A percentile compares a stretch with the other conserved stretches of the same genome.
phyloP scores from a whole-genome alignment of 2,797 vertebrate genomes.

The Clarias platycephalus region DNA sequence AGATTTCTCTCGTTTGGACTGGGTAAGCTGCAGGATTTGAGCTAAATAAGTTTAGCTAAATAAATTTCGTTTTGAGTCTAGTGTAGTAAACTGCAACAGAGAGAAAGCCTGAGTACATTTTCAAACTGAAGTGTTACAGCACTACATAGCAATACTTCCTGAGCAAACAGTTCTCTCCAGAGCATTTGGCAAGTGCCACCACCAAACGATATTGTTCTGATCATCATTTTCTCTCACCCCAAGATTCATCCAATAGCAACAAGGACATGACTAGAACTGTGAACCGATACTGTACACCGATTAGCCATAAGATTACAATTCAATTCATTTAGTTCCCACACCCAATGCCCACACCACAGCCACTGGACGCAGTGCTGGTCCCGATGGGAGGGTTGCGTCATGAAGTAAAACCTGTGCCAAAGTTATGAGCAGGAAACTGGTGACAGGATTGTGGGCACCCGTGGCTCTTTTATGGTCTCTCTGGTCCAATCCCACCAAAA shows the following conservation, averaged over 20 bases:
- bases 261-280: not conserved
- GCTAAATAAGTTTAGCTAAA: too few relatives aligned
- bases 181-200: not conserved
- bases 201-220: not conserved
- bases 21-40: conserved; percentile 71
- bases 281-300: not conserved
- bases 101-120: not conserved
- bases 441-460: too few relatives aligned
- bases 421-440: too few relatives aligned
- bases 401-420: too few relatives aligned
- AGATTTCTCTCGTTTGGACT: conserved; percentile 88
- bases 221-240: not conserved
- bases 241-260: not conserved
- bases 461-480: too few relatives aligned
- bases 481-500: too few relatives aligned
- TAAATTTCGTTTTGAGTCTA: not conserved
- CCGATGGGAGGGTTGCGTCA: too few relatives aligned
- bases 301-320: too few relatives aligned
- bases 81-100: not conserved
- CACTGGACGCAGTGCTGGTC: too few relatives aligned
- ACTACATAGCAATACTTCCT: not conserved
- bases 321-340: too few relatives aligned
- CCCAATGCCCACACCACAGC: too few relatives aligned
- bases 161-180: not conserved
- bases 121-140: not conserved